Evolutionary conservation across 1,140 invertebrate genomes (phyloP).

Genomic region (Macrocentrus cingulum): DNA sequence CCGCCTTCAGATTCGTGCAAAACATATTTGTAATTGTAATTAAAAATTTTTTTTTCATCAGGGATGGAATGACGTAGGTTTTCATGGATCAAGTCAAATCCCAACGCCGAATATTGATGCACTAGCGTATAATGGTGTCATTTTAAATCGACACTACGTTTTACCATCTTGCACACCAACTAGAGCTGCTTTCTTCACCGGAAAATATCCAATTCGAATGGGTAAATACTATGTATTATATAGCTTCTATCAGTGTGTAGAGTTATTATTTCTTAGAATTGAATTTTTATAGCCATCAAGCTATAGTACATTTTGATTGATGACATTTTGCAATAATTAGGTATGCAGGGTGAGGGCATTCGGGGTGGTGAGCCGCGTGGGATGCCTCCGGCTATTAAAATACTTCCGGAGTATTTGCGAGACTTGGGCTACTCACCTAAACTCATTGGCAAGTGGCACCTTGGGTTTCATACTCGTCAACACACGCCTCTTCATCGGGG

Average conservation of each 20-base stretch:
- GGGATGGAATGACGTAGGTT: slow-evolving; percentile 80
- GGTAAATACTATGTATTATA: slow-evolving; percentile 55
- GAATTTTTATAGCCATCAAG: too few species aligned
- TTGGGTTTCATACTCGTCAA: slow-evolving; percentile 64
- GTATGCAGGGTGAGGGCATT: slow-evolving; percentile 64
- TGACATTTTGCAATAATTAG: too few species aligned
- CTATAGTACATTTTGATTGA: too few species aligned
- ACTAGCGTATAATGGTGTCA: slow-evolving; percentile 67
- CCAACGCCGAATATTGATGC: slow-evolving; percentile 70
- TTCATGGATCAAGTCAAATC: slow-evolving; percentile 72
- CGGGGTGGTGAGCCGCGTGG: slow-evolving; percentile 60
- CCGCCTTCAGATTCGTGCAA: too few species aligned
- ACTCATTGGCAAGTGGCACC: slow-evolving; percentile 74
- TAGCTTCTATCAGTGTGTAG: not conserved
- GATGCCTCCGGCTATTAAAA: slow-evolving; percentile 58
- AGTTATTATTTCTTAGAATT: too few species aligned
- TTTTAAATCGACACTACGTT: slow-evolving; percentile 69
- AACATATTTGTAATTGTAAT: too few species aligned
- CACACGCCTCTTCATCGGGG: slow-evolving; percentile 66
- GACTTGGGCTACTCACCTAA: slow-evolving; percentile 66
- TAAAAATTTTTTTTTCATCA: slow-evolving; percentile 46
- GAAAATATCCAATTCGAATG: slow-evolving; percentile 70
- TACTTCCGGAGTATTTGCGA: slow-evolving; percentile 57
- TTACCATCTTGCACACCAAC: slow-evolving; percentile 68
- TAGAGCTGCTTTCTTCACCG: slow-evolving; percentile 68